Evolutionary conservation across 92 coral and sea anemone species (phyloP).

Genomic region (Nematostella vectensis): DNA sequence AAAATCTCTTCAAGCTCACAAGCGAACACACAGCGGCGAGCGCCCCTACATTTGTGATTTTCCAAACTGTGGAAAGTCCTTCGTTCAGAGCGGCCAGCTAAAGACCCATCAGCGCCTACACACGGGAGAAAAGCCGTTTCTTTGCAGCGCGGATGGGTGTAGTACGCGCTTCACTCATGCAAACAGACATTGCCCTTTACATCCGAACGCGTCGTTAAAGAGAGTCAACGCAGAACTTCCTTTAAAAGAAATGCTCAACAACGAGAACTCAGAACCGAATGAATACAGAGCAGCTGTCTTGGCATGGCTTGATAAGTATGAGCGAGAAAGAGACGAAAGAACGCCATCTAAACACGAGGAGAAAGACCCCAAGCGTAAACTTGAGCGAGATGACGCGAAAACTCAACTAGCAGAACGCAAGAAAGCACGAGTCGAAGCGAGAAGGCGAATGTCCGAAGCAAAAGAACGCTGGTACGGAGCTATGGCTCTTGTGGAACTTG

Average conservation of each 20-base stretch:
- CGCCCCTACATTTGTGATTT: conserved; percentile 95
- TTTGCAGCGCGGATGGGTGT: conserved; percentile 79
- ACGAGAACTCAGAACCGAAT: conserved; percentile 91
- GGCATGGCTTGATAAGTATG: conserved; percentile 86
- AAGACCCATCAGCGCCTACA: conserved; percentile 96
- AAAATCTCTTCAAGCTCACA: conserved; percentile 98
- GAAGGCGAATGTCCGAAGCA: conserved; percentile 81
- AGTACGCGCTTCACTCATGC: conserved; percentile 93
- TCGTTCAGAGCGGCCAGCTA: conserved; percentile 96
- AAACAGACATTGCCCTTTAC: conserved; percentile 93
- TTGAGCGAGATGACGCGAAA: conserved; percentile 53
- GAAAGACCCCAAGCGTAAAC: conserved; percentile 49
- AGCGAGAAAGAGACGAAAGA: conserved; percentile 71
- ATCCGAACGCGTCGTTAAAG: conserved; percentile 81
- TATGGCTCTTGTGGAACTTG: conserved; percentile 92
- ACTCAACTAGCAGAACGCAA: conserved; percentile 73
- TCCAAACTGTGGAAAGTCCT: conserved; percentile 97
- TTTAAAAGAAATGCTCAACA: conserved; percentile 68
- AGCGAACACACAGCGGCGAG: conserved; percentile 97
- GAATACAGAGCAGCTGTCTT: conserved; percentile 87
- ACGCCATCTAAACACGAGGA: conserved; percentile 60
- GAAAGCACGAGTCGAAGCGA: conserved; percentile 78
- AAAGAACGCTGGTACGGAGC: conserved; percentile 98
- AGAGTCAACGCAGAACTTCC: conserved; percentile 79
- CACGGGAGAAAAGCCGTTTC: conserved; percentile 95